phyloP scores from a whole-genome alignment of 2,797 vertebrate genomes.

The Natrix natrix region DNA sequence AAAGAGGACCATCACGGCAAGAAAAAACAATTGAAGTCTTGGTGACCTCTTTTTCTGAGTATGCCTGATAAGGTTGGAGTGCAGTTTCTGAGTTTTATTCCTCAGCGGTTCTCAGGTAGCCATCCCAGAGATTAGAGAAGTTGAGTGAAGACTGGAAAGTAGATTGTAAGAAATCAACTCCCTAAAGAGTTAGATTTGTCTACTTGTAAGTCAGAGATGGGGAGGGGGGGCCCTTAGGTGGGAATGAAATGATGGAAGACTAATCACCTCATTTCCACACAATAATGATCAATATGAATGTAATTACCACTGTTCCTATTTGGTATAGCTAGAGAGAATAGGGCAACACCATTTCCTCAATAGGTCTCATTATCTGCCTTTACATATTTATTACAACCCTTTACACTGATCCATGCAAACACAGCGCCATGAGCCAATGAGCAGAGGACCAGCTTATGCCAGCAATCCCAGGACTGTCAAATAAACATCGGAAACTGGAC shows the following conservation, averaged over 20 bases:
- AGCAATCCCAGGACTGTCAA: constrained; percentile 82
- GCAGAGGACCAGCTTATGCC: constrained; percentile 53
- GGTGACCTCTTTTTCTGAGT: neutral
- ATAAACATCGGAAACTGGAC: constrained; percentile 80
- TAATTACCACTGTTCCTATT: constrained; percentile 59
- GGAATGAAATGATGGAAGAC: neutral
- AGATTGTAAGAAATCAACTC: neutral
- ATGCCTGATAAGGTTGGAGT: neutral
- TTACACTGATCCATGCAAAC: constrained; percentile 74
- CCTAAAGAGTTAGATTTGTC: neutral
- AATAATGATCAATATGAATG: constrained; percentile 60
- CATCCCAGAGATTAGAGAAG: rapidly evolving
- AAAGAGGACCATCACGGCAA: neutral
- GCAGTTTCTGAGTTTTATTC: neutral
- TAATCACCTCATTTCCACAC: constrained; percentile 21
- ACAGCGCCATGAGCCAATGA: constrained; percentile 65
- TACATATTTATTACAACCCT: constrained; percentile 75
- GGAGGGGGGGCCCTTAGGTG: neutral
- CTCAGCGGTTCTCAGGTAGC: neutral
- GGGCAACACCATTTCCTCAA: constrained; percentile 25
- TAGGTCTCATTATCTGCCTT: constrained; percentile 63
- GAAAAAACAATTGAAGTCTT: neutral
- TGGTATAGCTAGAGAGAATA: constrained; percentile 54
- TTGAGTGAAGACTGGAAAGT: neutral
- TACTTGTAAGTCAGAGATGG: neutral